These are phyloP conservation scores for Orthonychiurus folsomi DNA, from an alignment of 2,888 invertebrate genomes.

Conservation along the genomic window DNA sequence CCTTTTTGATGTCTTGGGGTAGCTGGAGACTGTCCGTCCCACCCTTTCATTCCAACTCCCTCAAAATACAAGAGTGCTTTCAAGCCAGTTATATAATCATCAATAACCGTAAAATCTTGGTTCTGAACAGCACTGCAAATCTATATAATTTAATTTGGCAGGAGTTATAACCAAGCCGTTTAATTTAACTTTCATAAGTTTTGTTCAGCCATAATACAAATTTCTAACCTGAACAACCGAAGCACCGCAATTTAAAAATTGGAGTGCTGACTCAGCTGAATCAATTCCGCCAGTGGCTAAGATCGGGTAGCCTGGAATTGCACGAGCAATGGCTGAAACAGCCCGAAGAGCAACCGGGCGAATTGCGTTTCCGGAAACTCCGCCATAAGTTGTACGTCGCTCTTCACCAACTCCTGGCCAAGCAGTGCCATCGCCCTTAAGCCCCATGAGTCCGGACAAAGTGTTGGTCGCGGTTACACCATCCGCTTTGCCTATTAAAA, in stretches of 20 bases:
- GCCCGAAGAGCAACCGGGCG: slow-evolving; percentile 87
- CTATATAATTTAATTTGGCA: too few species aligned
- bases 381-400: slow-evolving; percentile 84
- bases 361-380: slow-evolving; percentile 87
- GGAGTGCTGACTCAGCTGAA: slow-evolving; percentile 88
- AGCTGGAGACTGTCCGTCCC: slow-evolving; percentile 95
- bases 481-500: slow-evolving; percentile 67
- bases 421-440: slow-evolving; percentile 68
- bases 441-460: slow-evolving; percentile 85
- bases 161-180: too few species aligned
- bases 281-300: slow-evolving; percentile 96
- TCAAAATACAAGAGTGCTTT: slow-evolving; percentile 76
- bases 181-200: not conserved
- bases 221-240: slow-evolving; percentile 69
- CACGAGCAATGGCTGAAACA: slow-evolving; percentile 75
- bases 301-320: slow-evolving; percentile 79
- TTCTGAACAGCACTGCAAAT: slow-evolving; percentile 95
- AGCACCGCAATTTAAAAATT: slow-evolving; percentile 89
- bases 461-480: slow-evolving; percentile 98
- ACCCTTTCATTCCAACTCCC: slow-evolving; percentile 57
- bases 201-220: slow-evolving; percentile 10
- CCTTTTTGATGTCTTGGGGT: slow-evolving; percentile 78
- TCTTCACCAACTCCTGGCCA: slow-evolving; percentile 84
- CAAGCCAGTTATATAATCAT: slow-evolving; percentile 85
- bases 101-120: slow-evolving; percentile 93